phyloP scores from a whole-genome alignment of 53 echinoderm and acorn worm genomes.

The Crossaster papposus region DNA sequence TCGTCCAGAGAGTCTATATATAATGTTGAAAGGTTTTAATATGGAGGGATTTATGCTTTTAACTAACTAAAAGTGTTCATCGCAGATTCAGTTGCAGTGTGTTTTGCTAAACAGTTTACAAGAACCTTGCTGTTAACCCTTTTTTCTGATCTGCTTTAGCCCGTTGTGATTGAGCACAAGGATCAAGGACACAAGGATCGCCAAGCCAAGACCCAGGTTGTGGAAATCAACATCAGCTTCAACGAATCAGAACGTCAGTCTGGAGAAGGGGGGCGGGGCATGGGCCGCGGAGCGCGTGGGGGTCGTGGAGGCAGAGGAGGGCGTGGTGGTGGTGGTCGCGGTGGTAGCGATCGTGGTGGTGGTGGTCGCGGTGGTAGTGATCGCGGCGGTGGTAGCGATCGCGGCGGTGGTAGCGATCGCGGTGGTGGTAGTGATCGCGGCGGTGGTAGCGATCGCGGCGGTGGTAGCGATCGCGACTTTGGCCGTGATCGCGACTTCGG shows the following conservation, averaged over 20 bases:
- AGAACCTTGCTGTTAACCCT: not conserved
- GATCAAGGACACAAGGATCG: conserved; percentile 73
- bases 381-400: not conserved
- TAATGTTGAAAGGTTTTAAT: too few species aligned
- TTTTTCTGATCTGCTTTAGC: conserved; percentile 13
- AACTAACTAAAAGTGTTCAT: too few species aligned
- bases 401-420: not conserved
- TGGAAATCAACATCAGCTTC: conserved; percentile 80
- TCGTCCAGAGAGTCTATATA: too few species aligned
- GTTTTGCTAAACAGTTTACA: too few species aligned
- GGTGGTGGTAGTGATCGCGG: conserved; percentile 23
- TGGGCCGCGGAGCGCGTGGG: conserved; percentile 63
- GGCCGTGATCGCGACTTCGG: not conserved
- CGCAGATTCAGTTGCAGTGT: too few species aligned
- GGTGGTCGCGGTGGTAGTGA: conserved; percentile 11
- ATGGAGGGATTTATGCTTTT: too few species aligned
- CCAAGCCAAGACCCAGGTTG: conserved; percentile 45
- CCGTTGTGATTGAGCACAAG: conserved; percentile 17
- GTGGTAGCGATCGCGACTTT: not conserved
- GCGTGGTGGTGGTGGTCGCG: conserved; percentile 35
- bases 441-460: not conserved
- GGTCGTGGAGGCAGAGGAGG: conserved; percentile 56
- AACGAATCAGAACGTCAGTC: conserved; percentile 68
- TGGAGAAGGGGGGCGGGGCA: conserved; percentile 70
- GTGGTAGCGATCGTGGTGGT: conserved; percentile 58